Percentiles rank a stretch among this genome's conserved stretches.
These are phyloP conservation scores for Solenopsis invicta DNA, from an alignment of 1,140 invertebrate species.

Conservation along the genomic window DNA sequence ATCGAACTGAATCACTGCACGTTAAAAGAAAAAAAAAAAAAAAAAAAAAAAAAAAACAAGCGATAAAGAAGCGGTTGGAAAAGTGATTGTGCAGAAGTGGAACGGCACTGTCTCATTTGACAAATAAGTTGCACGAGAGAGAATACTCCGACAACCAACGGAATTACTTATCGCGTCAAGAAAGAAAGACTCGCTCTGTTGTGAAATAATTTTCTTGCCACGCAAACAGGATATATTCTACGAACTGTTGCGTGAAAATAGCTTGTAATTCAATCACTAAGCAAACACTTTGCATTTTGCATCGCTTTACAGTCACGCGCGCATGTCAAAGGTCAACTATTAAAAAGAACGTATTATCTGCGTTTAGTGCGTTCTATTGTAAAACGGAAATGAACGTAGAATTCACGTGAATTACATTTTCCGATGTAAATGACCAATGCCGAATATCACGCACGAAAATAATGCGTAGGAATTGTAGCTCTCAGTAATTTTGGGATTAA, in stretches of 20 bases:
- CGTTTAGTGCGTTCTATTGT: not conserved
- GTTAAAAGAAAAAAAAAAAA: slow-evolving; percentile 8
- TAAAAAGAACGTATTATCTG: not conserved
- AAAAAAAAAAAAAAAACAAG: too few relatives aligned
- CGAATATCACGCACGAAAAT: not conserved
- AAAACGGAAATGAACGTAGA: not conserved
- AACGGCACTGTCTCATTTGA: not conserved
- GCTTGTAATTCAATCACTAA: slow-evolving; percentile 13
- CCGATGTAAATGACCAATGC: not conserved
- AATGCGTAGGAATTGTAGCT: not conserved
- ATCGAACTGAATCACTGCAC: not conserved
- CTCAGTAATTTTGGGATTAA: not conserved
- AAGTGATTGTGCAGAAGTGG: not conserved
- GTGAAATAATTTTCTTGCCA: not conserved
- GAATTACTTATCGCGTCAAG: slow-evolving; percentile 11
- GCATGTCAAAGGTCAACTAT: not conserved
- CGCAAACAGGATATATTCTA: slow-evolving; percentile 30
- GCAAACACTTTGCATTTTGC: not conserved
- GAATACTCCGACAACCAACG: not conserved
- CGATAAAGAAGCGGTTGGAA: not conserved
- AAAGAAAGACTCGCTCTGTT: not conserved
- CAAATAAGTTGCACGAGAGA: not conserved
- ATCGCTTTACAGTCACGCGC: not conserved
- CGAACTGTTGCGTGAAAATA: not conserved
- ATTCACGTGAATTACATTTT: not conserved